These are phyloP conservation scores for Caranx ignobilis DNA, from an alignment of 2,113 vertebrate genomes.

Conservation along the genomic window DNA sequence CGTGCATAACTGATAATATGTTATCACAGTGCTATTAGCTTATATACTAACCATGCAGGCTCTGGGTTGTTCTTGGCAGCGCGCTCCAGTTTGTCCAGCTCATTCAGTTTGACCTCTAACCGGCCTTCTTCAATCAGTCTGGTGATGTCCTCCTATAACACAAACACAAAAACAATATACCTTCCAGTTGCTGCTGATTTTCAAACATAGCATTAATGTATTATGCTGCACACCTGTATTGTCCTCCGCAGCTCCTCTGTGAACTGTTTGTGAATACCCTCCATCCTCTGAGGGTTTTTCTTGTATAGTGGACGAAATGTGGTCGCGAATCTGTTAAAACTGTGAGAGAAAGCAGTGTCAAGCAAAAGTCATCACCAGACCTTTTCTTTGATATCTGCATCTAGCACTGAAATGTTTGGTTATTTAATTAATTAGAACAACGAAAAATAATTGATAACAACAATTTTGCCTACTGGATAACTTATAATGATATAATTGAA, in stretches of 20 bases:
- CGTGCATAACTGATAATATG: background rate
- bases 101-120: slow-evolving; percentile 80
- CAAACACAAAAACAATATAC: background rate
- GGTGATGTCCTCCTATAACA: slow-evolving; percentile 80
- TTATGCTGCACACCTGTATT: slow-evolving; percentile 81
- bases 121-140: slow-evolving; percentile 81
- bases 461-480: too few species aligned
- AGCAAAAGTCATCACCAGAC: background rate
- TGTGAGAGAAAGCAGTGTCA: slow-evolving; percentile 55
- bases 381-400: background rate
- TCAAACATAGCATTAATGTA: background rate
- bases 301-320: slow-evolving; percentile 88
- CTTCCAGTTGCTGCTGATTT: background rate
- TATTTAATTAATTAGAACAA: background rate
- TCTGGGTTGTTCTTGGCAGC: slow-evolving; percentile 67
- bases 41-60: slow-evolving; percentile 78
- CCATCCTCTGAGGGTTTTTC: slow-evolving; percentile 87
- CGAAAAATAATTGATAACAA: background rate
- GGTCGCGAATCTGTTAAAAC: slow-evolving; percentile 88
- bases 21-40: background rate
- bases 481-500: too few species aligned
- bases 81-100: slow-evolving; percentile 81
- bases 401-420: background rate
- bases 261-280: slow-evolving; percentile 90
- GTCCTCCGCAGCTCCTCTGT: slow-evolving; percentile 84